phyloP scores from a whole-genome alignment of 2,797 vertebrate genomes.

The Cuniculus paca region DNA sequence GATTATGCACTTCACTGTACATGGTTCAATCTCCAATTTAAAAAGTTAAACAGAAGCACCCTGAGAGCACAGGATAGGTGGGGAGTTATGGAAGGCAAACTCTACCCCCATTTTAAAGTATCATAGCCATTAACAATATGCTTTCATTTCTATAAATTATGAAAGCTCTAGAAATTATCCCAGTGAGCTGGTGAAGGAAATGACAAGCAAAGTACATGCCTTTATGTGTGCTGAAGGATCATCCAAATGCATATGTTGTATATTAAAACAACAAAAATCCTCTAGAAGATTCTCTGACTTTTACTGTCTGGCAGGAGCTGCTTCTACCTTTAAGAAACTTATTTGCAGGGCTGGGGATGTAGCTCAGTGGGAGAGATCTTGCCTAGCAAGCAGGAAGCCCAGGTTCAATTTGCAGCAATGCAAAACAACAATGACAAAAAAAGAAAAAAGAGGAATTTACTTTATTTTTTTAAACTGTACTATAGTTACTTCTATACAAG shows the following conservation, averaged over 20 bases:
- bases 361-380: neutral
- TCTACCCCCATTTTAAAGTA: neutral
- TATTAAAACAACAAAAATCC: neutral
- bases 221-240: neutral
- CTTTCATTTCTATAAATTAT: conserved; percentile 18
- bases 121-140: neutral
- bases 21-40: neutral
- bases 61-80: neutral
- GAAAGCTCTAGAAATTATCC: neutral
- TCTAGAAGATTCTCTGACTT: neutral
- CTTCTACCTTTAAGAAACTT: neutral
- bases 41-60: neutral
- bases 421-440: neutral
- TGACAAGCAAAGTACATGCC: neutral
- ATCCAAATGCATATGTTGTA: neutral
- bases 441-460: neutral
- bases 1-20: neutral
- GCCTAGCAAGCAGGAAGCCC: neutral
- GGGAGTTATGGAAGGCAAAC: neutral
- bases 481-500: neutral
- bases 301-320: neutral
- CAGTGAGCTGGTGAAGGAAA: neutral
- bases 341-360: neutral
- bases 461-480: neutral
- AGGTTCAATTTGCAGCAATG: neutral